These are phyloP conservation scores for Pocillopora grandis DNA, from an alignment of 92 coral and sea anemone species.

Conservation along the genomic window DNA sequence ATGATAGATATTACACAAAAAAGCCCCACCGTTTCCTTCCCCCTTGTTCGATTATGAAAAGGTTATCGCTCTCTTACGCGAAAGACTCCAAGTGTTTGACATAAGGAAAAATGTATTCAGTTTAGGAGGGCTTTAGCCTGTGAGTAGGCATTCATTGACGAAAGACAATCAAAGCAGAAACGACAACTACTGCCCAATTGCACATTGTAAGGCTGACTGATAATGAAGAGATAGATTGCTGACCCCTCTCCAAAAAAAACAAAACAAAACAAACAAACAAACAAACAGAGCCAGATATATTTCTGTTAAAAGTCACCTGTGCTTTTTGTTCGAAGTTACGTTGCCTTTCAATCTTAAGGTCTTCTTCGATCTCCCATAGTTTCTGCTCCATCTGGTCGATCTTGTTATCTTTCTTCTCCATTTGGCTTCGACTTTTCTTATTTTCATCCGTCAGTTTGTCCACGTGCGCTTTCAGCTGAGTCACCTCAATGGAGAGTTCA, in stretches of 20 bases:
- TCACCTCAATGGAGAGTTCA: slow-evolving; percentile 55
- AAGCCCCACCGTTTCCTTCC: too few relatives aligned
- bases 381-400: slow-evolving; percentile 62
- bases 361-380: slow-evolving; percentile 20
- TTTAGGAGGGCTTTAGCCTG: too few relatives aligned
- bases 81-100: too few relatives aligned
- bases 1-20: too few relatives aligned
- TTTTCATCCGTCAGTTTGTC: slow-evolving; percentile 61
- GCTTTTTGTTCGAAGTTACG: slow-evolving; percentile 1
- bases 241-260: too few relatives aligned
- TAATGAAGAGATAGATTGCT: neutral
- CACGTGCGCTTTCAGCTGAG: slow-evolving; percentile 59
- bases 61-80: too few relatives aligned
- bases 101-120: too few relatives aligned
- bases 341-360: slow-evolving; percentile 19
- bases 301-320: neutral
- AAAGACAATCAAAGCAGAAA: too few relatives aligned
- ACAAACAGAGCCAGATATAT: neutral
- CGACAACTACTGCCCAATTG: neutral
- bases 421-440: slow-evolving; percentile 45
- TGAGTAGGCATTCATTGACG: too few relatives aligned
- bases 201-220: neutral
- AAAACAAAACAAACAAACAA: neutral
- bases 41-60: too few relatives aligned
- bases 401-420: slow-evolving; percentile 58